phyloP scores from a whole-genome alignment of 2,797 vertebrate species.

The Sebastes reedi region DNA sequence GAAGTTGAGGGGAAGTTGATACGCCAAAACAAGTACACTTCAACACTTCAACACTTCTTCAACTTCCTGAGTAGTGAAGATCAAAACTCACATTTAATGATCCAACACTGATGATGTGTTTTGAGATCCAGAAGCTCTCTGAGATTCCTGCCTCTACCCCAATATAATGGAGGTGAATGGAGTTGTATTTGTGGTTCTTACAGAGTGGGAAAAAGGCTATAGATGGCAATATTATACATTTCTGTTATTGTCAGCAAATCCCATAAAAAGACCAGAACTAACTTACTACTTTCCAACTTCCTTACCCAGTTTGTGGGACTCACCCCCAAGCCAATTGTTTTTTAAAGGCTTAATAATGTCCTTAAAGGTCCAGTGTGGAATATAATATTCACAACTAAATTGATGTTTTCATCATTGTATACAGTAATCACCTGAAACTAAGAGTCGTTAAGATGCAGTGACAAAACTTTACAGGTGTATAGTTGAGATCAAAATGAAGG shows the following conservation, averaged over 20 bases:
- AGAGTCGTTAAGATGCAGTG: too few relatives aligned
- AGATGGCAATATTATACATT: background rate
- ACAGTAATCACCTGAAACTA: too few relatives aligned
- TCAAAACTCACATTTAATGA: background rate
- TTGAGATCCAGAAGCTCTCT: background rate
- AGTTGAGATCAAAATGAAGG: too few relatives aligned
- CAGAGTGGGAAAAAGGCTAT: too few relatives aligned
- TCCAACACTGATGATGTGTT: background rate
- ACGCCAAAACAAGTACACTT: background rate
- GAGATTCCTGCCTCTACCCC: background rate
- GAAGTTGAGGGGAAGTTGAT: background rate
- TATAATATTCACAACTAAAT: too few relatives aligned
- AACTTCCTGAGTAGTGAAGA: background rate
- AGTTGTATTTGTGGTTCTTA: background rate
- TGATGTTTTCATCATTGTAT: too few relatives aligned
- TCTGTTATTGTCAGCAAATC: background rate
- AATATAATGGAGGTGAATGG: background rate
- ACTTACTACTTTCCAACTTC: too few relatives aligned
- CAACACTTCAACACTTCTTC: background rate
- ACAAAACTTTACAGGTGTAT: too few relatives aligned
- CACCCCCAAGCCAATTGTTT: fast-evolving
- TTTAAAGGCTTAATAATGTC: too few relatives aligned
- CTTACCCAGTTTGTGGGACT: background rate
- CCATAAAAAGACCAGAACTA: too few relatives aligned
- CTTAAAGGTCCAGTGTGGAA: too few relatives aligned